Base-by-base conservation (phyloP, 2,797 vertebrate species). In the Semaprochilodus insignis region DNA sequence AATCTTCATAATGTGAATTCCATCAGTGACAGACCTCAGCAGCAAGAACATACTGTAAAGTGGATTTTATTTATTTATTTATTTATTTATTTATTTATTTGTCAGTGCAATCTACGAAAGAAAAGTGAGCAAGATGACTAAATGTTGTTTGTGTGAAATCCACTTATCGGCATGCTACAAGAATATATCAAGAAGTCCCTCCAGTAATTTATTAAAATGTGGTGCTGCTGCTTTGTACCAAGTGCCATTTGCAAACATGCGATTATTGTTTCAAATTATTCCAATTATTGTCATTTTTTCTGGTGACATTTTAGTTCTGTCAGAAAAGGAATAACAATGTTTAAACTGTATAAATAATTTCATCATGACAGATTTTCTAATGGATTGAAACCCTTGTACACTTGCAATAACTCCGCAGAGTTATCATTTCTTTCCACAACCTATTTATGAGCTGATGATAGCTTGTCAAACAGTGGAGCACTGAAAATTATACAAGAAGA, bases 311-410 rank as follows among this genome's bases (percentile, higher is more conserved):
- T 51, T 69, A 62, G 48, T 81, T 85, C 73, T 71, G 59, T 75
- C 60, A 60, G 73, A 81, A 84, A 84, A 81, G 71, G 52, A 81
- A 63, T 81, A 75, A 67, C 67, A 81, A 48, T 40, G 54, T 74
- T 74, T 3, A 40, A 74, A n/a, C 10, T 57, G 63, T 27, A 52
- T 27, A 77, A 80, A 80, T 80, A 55, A 76, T 55, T 66, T 81
- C 36, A 17, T 52, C 70, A 27, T 51, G 73, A 25, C 51, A 74
- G 55, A 70, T n/a, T 57, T 78, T 73, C 66, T 80, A 57, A 74
- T 74, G 21, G 55, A 40, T 57, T 57, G n/a, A 60, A 40, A 60
- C 44, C 34, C 15, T 44, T 75, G 54, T 60, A 0, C 31, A 15
- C 73, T 60, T 44, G 31, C 55, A 75, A 23, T 54, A 54, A 54